Evolutionary conservation across 2,888 invertebrate genomes (phyloP), one percentile per base, ranked within the genome.

Genomic region (Drosophila atripex): DNA sequence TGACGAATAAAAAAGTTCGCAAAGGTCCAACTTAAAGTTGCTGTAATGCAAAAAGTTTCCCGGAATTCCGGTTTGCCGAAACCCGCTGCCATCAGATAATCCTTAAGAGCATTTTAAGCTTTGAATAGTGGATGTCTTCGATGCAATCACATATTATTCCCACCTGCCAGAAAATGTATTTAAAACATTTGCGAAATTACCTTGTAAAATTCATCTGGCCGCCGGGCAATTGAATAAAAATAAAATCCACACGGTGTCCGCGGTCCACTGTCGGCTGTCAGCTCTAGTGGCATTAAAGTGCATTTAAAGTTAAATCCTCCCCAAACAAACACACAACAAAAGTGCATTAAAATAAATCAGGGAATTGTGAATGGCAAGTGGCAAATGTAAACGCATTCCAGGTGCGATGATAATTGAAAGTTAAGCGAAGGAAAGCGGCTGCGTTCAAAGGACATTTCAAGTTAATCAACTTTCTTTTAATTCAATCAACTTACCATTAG

Each of bases 301-400:
- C 74, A 80, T 83, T 82, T 69, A 53, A 69, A 53, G 47, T 71
- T 41, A 69, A 73, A 65, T 11, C 25, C 21, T 58, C 39, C 41
- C 18, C 49, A 18, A 16, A 41, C 14, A 41, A 41, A 41, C 18
- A 18, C 63, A 43, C 58, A 58, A 50, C 35, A 9, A 68, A 80
- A 78, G 72, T 85, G 75, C 79, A 68, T 85, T 82, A 71, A 80
- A 83, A 75, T 79, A 75, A 82, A 82, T 71, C 71, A 65, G 64
- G 46, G 52, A 59, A 43, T 35, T 14, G n/a, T 35, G 18, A 43
- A 23, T 14, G 51, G 7, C 1, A 9, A 3, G n/a, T 3, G 32
- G 9, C 8, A 3, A 39, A 39, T 18, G 39, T 3, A 18, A 41
- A 18, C 18, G 18, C 41, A 18, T 8, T 18, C 12, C 39, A 8